Evolutionary conservation across 2,797 vertebrate species (phyloP), one percentile per base, ranked within the genome.

Genomic region (Ctenopoma multispine): DNA sequence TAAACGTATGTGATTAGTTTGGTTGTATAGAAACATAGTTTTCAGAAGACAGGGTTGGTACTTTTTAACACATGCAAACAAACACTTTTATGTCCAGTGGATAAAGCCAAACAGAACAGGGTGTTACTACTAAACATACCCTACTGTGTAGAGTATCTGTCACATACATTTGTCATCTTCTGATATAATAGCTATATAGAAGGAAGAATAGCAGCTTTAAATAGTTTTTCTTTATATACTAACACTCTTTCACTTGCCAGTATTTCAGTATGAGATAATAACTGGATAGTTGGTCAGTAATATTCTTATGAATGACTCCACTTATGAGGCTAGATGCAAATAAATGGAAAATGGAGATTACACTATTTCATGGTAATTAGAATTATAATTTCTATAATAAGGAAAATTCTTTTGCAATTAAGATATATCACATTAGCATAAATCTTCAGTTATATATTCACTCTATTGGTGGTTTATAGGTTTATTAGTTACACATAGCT

Each of bases 391-490:
- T 47, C 18, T 54, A n/a, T 27, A 58, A 72, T 41, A 24, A 23
- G 38, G 21, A 23, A 38, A 49, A 53, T 58, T 76, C n/a, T 63
- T 54, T 47, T 3, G 12, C 48, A 34, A 8, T 34, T 34, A 34
- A 23, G 0, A 54, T 12, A 54, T 12, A 23, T 4, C 36, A 17
- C 21, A 17, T 47, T 58, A 54, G 4, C 17, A 43, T 43, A 17
- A 43, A 43, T 38, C 36, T 12, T 38, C 1, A 13, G 36, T 38
- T 34, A 38, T 12, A 4, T 13, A 38, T 12, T 12, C 36, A 43
- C 13, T 43, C 14, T 6, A 7, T 43, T 44, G 7, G 17, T 15
- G 2, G 5, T 44, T 44, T 44, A 44, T 44, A 44, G 15, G 17
- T 44, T 18, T 6, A 44, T 44, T 44, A 44, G 6, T 5, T 44